Base-by-base conservation (phyloP, 2,113 vertebrate species). In the Bubo bubo region DNA sequence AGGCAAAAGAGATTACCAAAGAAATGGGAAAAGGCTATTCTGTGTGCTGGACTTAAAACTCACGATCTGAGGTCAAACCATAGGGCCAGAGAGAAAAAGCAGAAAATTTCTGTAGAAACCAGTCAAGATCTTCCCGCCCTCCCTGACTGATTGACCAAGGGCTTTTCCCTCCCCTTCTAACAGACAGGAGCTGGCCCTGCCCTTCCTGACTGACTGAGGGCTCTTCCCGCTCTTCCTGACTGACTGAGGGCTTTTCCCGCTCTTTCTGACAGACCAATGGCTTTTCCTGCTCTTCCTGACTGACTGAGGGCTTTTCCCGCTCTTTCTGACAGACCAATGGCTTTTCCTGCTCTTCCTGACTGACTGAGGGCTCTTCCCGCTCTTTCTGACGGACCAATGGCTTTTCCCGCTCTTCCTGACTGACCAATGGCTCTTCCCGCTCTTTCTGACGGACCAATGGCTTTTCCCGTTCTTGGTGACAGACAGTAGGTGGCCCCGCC, bases 221-320 rank as follows among this genome's bases (percentile, higher is more conserved):
- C 39, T 62, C 34, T 43, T 59, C 79, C 68, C 3, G 6, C 76
- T 8, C 8, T 30, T 59, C 4, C 21, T 9, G 20, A 14, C 55
- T 7, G 66, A 39, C 27, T 27, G n/a, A 55, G 9, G 24, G 16
- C 26, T 20, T 28, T 14, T 66, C 70, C 52, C 3, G 14, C 70
- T 1, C 41, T 63, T 52, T 15, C 50, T 12, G 14, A 13, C 34
- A 2, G 12, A 26, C 27, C 28, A 45, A 59, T 1, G 8, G 4
- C 26, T 47, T 34, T n/a, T 32, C 41, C 50, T 0, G 2, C 41
- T 14, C 35, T 18, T 50, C 3, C 67, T 30, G 16, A 49, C 62
- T 2, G 41, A 3, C 60, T n/a, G 2, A 10, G 0, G 15, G 39
- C 3, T 23, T 56, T 39, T 30, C 49, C 37, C 5, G 1, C 50